Base-by-base conservation (phyloP, 2,797 vertebrate species). In the Enteromius viviparus region DNA sequence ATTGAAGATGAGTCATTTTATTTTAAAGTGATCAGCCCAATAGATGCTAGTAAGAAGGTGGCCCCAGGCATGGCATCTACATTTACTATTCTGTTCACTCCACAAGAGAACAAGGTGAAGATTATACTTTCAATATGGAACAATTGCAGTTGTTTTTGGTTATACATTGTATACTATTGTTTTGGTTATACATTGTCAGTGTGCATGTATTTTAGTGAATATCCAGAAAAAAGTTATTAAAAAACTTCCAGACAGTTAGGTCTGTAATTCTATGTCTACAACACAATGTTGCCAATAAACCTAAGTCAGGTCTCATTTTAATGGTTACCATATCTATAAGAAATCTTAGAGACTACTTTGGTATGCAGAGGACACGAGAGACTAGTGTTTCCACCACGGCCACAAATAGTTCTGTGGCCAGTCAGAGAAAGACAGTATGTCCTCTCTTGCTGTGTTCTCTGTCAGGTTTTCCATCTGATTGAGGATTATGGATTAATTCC, bases 81-180 rank as follows among this genome's bases (percentile, higher is more conserved):
- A 0, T 96, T 95, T 87, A 93, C 84, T 3, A 55, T 98, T 62
- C 26, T 92, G 62, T 98, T 99, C 91, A 96, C 89, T 1, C 96
- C 96, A 0, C 88, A 91, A 0, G 94, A 97, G 88, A 96, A 92
- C 89, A 97, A 97, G 97, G 96, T 97, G 93, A 40, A 17, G 2
- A 34, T 40, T 40, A 80, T 4, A 29, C 0, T 68, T 45, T 19
- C 37, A 62, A 17, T 37, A 34, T 42, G 11, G 34, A 75, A 34
- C 15, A 60, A 29, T 3, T 23, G 51, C 34, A 53, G 11, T 8
- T 58, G 29, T 51, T 19, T n/a, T n/a, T n/a, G n/a, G n/a, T n/a
- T n/a, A n/a, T n/a, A n/a, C n/a, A n/a, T n/a, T n/a, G n/a, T n/a
- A n/a, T n/a, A n/a, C n/a, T 64, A 15, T 23, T 17, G 53, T 0